Conservation (phyloP, 2,797 vertebrate genomes). For the Gallinago solitaria region DNA sequence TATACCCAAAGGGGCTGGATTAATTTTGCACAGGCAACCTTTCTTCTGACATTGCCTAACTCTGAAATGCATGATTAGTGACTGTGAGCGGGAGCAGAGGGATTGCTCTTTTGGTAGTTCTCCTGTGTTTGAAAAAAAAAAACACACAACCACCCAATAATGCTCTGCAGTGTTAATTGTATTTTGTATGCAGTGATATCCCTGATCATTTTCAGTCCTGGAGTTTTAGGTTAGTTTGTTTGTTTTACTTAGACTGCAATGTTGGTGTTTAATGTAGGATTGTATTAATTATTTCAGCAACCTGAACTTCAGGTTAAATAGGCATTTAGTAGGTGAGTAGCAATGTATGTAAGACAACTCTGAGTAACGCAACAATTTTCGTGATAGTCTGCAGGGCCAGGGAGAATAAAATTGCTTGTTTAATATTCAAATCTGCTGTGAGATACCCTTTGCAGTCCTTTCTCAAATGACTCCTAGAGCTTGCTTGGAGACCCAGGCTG, state of each 20-base stretch:
- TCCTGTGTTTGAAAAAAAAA: neutral
- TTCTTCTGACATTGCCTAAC: slow-evolving; percentile 39
- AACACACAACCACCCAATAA: neutral
- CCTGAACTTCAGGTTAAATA: neutral
- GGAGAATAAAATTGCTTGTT: neutral
- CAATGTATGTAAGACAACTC: neutral
- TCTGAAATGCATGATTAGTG: slow-evolving; percentile 38
- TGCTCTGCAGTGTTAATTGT: neutral
- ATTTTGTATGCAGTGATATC: neutral
- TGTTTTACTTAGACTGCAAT: neutral
- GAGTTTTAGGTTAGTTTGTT: neutral
- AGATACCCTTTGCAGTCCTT: neutral
- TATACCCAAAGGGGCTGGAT: slow-evolving; percentile 22
- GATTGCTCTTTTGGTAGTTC: neutral
- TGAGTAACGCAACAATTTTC: neutral
- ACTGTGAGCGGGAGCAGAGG: neutral
- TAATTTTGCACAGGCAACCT: slow-evolving; percentile 44
- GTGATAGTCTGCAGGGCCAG: neutral
- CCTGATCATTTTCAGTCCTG: neutral
- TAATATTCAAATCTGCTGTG: neutral
- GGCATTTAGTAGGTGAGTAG: neutral
- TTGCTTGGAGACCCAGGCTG: neutral
- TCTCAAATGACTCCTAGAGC: neutral
- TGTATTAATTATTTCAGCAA: neutral
- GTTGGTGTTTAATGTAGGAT: neutral